Percentiles rank a stretch among this genome's conserved stretches.
Conservation (phyloP, 1,140 invertebrate genomes). For the Maniola jurtina region DNA sequence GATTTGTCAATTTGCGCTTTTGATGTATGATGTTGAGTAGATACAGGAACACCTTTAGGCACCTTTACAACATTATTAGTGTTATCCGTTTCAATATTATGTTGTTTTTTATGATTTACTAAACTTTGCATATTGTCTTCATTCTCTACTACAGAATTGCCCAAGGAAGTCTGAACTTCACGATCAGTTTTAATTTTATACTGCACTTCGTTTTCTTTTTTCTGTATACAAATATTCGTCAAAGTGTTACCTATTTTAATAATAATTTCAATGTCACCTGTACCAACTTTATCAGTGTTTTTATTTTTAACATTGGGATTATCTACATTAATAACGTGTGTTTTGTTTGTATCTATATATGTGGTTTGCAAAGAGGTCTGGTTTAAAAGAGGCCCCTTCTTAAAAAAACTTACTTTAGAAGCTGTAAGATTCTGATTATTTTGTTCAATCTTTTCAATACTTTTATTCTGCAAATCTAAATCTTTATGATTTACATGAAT, state of each 20-base stretch:
- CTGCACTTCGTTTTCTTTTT: constrained; percentile 56
- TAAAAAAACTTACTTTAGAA: constrained; percentile 47
- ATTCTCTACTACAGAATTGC: constrained; percentile 12
- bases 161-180: constrained; percentile 55
- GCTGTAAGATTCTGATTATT: not conserved
- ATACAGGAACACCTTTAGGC: not conserved
- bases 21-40: not conserved
- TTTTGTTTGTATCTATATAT: constrained; percentile 19
- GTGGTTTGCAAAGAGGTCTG: constrained; percentile 25
- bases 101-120: constrained; percentile 12
- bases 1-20: constrained; percentile 37
- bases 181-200: constrained; percentile 54
- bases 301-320: not conserved
- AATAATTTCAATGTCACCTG: constrained; percentile 62
- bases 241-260: constrained; percentile 63
- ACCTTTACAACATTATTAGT: not conserved
- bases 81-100: not conserved
- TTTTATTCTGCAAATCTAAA: not conserved
- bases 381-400: constrained; percentile 33
- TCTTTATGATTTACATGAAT: not conserved
- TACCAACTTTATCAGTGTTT: constrained; percentile 20
- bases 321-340: constrained; percentile 27
- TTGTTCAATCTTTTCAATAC: not conserved
- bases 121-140: constrained; percentile 23
- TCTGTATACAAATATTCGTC: constrained; percentile 63